These are phyloP conservation scores for Ethmia dodecea DNA, from an alignment of 2,888 invertebrate species.

Conservation along the genomic window DNA sequence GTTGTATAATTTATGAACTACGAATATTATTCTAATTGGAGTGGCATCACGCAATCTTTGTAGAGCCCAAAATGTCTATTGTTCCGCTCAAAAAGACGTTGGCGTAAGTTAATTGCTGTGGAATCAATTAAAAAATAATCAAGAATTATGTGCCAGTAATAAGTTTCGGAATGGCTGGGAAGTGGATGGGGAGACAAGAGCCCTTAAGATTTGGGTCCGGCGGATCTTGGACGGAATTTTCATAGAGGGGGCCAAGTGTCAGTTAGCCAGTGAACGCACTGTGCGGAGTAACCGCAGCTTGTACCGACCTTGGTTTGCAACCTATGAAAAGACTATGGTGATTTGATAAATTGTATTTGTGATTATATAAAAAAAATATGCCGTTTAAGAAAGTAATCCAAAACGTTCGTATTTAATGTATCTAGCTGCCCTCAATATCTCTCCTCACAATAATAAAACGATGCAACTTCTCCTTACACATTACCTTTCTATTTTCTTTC, in stretches of 20 bases:
- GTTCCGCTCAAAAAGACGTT: constrained; percentile 23
- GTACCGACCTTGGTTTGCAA: too few species aligned
- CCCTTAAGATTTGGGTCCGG: constrained; percentile 36
- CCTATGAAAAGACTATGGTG: too few species aligned
- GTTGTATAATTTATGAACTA: constrained; percentile 8
- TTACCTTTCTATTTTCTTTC: too few species aligned
- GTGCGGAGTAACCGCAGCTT: not conserved
- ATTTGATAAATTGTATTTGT: too few species aligned
- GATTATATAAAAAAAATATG: too few species aligned
- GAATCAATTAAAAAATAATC: constrained; percentile 49
- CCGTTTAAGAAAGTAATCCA: too few species aligned
- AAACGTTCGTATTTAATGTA: too few species aligned
- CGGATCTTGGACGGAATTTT: constrained; percentile 30
- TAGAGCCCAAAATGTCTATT: constrained; percentile 10
- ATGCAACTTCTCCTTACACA: too few species aligned
- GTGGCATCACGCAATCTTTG: constrained; percentile 12
- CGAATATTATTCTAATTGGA: constrained; percentile 12
- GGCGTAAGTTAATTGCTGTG: constrained; percentile 40
- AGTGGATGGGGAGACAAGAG: constrained; percentile 32
- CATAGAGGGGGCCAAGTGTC: constrained; percentile 20
- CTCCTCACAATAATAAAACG: too few species aligned
- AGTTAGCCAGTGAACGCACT: constrained; percentile 19
- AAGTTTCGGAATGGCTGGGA: constrained; percentile 27
- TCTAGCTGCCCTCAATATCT: too few species aligned
- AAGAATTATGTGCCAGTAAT: constrained; percentile 46